Conservation (phyloP, 2,113 vertebrate genomes). For the Dissostichus mawsoni region DNA sequence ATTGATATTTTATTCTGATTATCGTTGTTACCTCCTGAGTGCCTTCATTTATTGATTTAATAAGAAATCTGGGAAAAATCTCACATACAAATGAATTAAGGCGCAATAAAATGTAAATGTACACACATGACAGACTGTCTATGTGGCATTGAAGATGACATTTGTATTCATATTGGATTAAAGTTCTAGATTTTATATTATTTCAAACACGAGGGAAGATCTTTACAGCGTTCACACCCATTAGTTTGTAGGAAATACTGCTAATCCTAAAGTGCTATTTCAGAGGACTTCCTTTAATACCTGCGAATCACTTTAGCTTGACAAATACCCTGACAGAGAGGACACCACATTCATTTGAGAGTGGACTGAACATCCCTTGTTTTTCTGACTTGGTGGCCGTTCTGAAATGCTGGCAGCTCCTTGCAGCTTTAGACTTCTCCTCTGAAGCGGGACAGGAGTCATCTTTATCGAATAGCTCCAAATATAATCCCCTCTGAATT, state of each 20-base stretch:
- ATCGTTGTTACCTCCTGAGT: not conserved
- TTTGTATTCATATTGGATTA: not conserved
- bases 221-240: too few relatives aligned
- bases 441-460: constrained; percentile 60
- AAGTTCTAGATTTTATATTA: not conserved
- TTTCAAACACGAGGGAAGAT: not conserved
- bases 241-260: not conserved
- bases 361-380: constrained; percentile 30
- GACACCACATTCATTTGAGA: constrained; percentile 36
- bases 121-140: not conserved
- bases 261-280: constrained; percentile 32
- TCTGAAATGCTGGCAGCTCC: constrained; percentile 44
- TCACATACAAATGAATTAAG: not conserved
- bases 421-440: constrained; percentile 52
- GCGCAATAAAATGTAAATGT: not conserved
- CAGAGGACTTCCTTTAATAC: constrained; percentile 26
- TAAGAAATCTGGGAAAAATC: not conserved
- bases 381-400: constrained; percentile 36
- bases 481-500: constrained; percentile 57
- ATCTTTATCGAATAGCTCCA: constrained; percentile 69
- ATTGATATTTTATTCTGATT: not conserved
- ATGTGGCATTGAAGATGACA: not conserved
- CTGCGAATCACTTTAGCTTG: constrained; percentile 34
- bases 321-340: constrained; percentile 35
- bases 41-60: not conserved